Percentiles rank a stretch among this genome's conserved stretches.
Conservation (phyloP, 1,140 invertebrate genomes). For the Platorchestia sp. region DNA sequence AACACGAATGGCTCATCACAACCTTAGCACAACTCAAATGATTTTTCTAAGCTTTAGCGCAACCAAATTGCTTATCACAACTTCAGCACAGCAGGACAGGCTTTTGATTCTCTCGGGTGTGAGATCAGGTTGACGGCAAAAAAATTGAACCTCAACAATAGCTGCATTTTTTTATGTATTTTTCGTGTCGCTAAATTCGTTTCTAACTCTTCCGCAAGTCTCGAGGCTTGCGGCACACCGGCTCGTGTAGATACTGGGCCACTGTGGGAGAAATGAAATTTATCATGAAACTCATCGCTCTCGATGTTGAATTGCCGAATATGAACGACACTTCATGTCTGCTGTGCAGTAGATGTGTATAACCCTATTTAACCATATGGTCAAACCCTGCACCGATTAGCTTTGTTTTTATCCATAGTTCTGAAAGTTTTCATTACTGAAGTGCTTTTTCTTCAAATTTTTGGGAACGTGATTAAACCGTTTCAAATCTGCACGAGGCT, state of each 20-base stretch:
- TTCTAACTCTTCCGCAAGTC: background rate
- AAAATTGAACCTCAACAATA: background rate
- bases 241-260: background rate
- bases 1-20: no score
- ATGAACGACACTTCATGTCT: background rate
- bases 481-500: background rate
- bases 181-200: background rate
- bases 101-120: background rate
- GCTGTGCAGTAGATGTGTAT: background rate
- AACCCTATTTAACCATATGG: background rate
- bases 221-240: background rate
- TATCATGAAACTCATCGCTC: background rate
- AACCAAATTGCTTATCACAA: no score
- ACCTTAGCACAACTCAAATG: no score
- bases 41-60: no score
- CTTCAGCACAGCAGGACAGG: no score
- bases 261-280: background rate
- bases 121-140: background rate
- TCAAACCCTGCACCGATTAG: background rate
- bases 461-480: no score
- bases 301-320: background rate
- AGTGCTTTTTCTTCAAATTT: no score
- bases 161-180: background rate
- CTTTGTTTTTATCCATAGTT: background rate
- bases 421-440: no score